phyloP scores from a whole-genome alignment of 2,888 invertebrate genomes.

The Tachina fera region DNA sequence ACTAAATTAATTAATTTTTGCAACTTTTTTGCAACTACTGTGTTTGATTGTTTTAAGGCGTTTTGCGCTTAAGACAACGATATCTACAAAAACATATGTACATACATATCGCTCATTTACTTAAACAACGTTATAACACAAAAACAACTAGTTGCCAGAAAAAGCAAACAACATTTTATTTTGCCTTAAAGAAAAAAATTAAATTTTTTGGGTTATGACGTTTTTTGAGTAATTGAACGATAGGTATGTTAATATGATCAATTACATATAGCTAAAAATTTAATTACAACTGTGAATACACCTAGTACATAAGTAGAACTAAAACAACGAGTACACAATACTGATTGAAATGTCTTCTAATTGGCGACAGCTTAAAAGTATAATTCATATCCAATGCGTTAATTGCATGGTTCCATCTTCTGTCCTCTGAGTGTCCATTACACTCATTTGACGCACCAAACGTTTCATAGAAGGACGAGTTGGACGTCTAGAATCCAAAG shows the following conservation, averaged over 20 bases:
- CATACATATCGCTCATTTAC: too few relatives aligned
- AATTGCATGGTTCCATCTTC: constrained; percentile 91
- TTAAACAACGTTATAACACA: too few relatives aligned
- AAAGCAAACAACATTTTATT: too few relatives aligned
- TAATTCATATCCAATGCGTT: constrained; percentile 91
- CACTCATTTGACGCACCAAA: constrained; percentile 90
- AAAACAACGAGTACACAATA: constrained; percentile 56
- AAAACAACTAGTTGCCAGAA: too few relatives aligned
- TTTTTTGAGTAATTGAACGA: too few relatives aligned
- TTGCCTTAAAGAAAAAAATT: too few relatives aligned
- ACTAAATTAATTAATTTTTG: too few relatives aligned
- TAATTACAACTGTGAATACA: constrained; percentile 18
- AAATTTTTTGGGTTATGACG: too few relatives aligned
- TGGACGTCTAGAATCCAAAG: constrained; percentile 79
- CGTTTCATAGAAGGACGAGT: constrained; percentile 86
- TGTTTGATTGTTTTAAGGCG: too few relatives aligned
- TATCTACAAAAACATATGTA: too few relatives aligned
- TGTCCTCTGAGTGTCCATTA: constrained; percentile 92
- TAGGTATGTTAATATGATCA: neutral
- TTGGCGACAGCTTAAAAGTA: constrained; percentile 3
- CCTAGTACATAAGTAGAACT: neutral
- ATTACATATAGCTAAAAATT: constrained; percentile 13
- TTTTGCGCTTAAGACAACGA: too few relatives aligned
- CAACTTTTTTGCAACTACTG: too few relatives aligned
- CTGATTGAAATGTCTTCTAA: constrained; percentile 26